Conservation (phyloP, 2,113 vertebrate species). For the Synodontis membranacea region DNA sequence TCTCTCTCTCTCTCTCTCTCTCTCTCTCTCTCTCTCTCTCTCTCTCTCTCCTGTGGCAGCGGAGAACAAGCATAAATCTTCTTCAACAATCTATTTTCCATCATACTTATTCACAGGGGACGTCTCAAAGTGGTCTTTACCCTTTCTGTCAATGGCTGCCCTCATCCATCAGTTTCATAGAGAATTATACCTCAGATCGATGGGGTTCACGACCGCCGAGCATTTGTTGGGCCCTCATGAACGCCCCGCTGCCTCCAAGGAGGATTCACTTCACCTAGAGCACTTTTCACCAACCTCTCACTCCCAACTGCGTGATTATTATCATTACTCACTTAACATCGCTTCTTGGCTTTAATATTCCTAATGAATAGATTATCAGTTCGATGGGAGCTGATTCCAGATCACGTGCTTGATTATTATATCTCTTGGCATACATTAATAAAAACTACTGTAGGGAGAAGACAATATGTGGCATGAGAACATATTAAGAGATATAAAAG, state of each 20-base stretch:
- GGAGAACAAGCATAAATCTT: constrained; percentile 80
- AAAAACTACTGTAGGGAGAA: no score
- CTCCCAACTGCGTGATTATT: not conserved
- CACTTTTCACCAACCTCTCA: constrained; percentile 25
- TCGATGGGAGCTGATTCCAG: not conserved
- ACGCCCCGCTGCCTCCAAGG: constrained; percentile 61
- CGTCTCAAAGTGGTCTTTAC: constrained; percentile 85
- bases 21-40: constrained; percentile 25
- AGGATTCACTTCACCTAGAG: constrained; percentile 1
- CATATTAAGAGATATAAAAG: no score
- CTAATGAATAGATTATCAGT: not conserved
- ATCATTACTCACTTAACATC: not conserved
- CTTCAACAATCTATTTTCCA: constrained; percentile 80
- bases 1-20: constrained; percentile 21
- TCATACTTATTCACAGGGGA: constrained; percentile 82
- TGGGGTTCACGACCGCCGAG: constrained; percentile 84
- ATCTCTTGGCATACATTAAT: not conserved
- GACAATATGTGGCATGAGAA: not conserved
- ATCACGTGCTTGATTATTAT: not conserved
- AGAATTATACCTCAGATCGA: constrained; percentile 90
- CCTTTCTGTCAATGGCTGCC: constrained; percentile 85
- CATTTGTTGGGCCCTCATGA: constrained; percentile 73
- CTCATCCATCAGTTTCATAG: constrained; percentile 91
- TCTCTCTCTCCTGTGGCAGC: constrained; percentile 58
- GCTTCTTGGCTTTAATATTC: not conserved